These are phyloP conservation scores for Ellobium chinense DNA, from an alignment of 2,888 invertebrate species.

Conservation along the genomic window DNA sequence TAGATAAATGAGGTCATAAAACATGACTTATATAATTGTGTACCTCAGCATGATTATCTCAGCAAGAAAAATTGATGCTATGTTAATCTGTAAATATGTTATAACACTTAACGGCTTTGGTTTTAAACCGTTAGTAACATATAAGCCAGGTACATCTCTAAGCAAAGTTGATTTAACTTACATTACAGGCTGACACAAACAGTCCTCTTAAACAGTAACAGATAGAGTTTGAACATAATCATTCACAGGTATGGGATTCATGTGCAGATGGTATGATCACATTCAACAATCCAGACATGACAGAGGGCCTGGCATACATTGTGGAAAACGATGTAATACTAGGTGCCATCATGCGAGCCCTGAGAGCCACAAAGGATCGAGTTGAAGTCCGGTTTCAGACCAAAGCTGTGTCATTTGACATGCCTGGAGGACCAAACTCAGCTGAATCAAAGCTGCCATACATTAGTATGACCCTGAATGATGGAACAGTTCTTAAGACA, in stretches of 20 bases:
- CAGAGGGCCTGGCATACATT: slow-evolving; percentile 91
- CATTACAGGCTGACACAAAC: too few relatives aligned
- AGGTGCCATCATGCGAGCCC: slow-evolving; percentile 82
- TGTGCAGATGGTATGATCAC: slow-evolving; percentile 93
- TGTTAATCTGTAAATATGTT: too few relatives aligned
- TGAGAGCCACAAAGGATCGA: slow-evolving; percentile 82
- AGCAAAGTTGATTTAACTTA: too few relatives aligned
- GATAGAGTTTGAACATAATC: neutral
- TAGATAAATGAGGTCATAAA: too few relatives aligned
- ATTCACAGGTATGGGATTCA: slow-evolving; percentile 93
- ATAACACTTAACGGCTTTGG: too few relatives aligned
- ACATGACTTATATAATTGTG: too few relatives aligned
- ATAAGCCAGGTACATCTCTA: too few relatives aligned
- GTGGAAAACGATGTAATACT: slow-evolving; percentile 95
- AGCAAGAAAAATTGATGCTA: too few relatives aligned
- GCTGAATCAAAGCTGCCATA: slow-evolving; percentile 59
- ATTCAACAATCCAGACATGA: slow-evolving; percentile 87
- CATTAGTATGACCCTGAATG: slow-evolving; percentile 75
- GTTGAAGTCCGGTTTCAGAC: slow-evolving; percentile 86
- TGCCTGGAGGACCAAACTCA: slow-evolving; percentile 49
- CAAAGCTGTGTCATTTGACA: slow-evolving; percentile 82
- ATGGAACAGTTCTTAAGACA: slow-evolving; percentile 78
- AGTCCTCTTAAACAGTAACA: neutral
- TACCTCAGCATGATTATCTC: too few relatives aligned
- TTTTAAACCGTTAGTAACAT: too few relatives aligned